Conservation (phyloP, 1,140 invertebrate species). For the Ditylenchus dipsaci region DNA sequence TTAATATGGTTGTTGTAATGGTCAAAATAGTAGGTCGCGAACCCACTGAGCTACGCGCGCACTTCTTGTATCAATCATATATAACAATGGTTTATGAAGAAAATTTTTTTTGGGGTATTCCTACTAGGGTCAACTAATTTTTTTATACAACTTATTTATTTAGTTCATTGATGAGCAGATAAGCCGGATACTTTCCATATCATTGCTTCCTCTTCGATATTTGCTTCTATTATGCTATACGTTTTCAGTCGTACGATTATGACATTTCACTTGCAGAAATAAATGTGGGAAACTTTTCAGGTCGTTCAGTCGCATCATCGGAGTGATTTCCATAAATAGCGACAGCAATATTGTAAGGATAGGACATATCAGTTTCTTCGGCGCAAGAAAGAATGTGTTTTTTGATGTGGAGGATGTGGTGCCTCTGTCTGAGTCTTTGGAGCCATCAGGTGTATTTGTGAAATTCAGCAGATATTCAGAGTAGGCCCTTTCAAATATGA, state of each 20-base stretch:
- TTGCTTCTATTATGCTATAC: constrained; percentile 3
- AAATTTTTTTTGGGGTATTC: no score
- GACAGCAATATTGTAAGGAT: constrained; percentile 5
- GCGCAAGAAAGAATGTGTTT: neutral
- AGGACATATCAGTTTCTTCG: constrained; percentile 8
- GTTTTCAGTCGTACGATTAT: neutral
- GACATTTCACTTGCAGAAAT: neutral
- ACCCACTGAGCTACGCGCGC: no score
- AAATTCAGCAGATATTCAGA: neutral
- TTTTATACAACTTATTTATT: no score
- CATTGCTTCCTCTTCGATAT: neutral
- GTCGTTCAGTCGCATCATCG: constrained; percentile 11
- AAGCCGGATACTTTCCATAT: neutral
- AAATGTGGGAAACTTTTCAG: constrained; percentile 8
- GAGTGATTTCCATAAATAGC: constrained; percentile 13
- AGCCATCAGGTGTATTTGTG: neutral
- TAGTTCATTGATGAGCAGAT: neutral
- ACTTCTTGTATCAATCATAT: no score
- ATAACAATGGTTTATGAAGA: no score
- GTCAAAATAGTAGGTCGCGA: no score
- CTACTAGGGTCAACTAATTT: no score
- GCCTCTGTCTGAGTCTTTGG: constrained; percentile 4
- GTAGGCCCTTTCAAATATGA: neutral
- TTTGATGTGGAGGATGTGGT: constrained; percentile 6
- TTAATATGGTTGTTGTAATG: no score